phyloP scores from a whole-genome alignment of 2,888 invertebrate species.

The Graphium colonna region DNA sequence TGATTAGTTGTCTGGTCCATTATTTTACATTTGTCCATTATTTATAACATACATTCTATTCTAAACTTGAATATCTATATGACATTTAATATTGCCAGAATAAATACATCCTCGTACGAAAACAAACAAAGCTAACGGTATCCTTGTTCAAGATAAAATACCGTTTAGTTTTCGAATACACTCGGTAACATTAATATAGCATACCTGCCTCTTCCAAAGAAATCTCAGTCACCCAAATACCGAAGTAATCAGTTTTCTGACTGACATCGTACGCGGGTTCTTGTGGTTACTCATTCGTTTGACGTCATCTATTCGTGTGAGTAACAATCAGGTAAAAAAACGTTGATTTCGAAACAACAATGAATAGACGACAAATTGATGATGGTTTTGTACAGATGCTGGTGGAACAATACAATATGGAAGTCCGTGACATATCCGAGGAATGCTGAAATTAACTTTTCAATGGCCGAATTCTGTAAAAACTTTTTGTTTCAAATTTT shows the following conservation, averaged over 20 bases:
- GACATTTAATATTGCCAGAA: background rate
- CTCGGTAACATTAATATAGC: slow-evolving; percentile 20
- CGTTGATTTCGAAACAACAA: slow-evolving; percentile 30
- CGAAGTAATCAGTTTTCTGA: slow-evolving; percentile 48
- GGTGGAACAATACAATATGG: too few relatives aligned
- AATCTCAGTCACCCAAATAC: slow-evolving; percentile 53
- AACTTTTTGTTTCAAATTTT: too few relatives aligned
- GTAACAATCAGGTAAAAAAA: slow-evolving; percentile 59
- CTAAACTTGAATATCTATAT: too few relatives aligned
- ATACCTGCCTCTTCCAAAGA: slow-evolving; percentile 33
- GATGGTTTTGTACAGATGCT: background rate
- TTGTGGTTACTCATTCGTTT: slow-evolving; percentile 61
- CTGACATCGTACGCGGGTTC: slow-evolving; percentile 45
- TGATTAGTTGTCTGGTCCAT: too few relatives aligned
- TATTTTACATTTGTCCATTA: too few relatives aligned
- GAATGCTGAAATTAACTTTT: too few relatives aligned
- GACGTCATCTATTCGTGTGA: slow-evolving; percentile 71
- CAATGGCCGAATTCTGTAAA: too few relatives aligned
- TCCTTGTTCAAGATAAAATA: slow-evolving; percentile 9
- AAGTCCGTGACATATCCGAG: too few relatives aligned
- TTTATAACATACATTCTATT: too few relatives aligned
- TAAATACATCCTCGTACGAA: background rate
- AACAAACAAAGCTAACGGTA: slow-evolving; percentile 17
- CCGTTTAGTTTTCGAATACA: slow-evolving; percentile 23
- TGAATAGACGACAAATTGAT: slow-evolving; percentile 15